phyloP scores from a whole-genome alignment of 1,140 invertebrate genomes.

The Vollenhovia emeryi region DNA sequence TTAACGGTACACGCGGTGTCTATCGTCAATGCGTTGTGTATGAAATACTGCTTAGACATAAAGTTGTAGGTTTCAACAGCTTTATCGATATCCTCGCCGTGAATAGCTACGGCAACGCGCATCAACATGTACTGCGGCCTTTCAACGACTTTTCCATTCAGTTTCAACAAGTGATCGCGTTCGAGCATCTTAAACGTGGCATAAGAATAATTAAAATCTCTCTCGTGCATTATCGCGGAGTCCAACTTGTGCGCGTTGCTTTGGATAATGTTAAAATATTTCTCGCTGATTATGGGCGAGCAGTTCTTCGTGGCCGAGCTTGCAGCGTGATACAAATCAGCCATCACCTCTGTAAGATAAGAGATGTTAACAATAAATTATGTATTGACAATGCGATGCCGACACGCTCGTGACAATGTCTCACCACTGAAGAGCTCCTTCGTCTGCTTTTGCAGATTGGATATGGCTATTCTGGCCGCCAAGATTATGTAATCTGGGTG shows the following conservation, averaged over 20 bases:
- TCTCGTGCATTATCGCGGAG: slow-evolving; percentile 97
- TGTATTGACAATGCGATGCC: neutral
- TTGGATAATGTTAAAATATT: slow-evolving; percentile 93
- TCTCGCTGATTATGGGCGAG: slow-evolving; percentile 94
- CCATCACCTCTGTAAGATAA: slow-evolving; percentile 92
- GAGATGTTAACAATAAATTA: neutral
- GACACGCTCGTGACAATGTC: neutral
- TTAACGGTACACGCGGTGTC: slow-evolving; percentile 96
- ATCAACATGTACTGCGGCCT: slow-evolving; percentile 99
- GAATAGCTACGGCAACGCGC: slow-evolving; percentile 98
- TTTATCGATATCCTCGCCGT: slow-evolving; percentile 96
- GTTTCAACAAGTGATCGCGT: slow-evolving; percentile 96
- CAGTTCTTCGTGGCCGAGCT: slow-evolving; percentile 90
- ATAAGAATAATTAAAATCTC: slow-evolving; percentile 99
- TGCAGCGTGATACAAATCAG: slow-evolving; percentile 92
- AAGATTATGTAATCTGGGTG: slow-evolving; percentile 98
- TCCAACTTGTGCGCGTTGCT: slow-evolving; percentile 95
- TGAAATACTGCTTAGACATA: slow-evolving; percentile 98
- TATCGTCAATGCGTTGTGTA: slow-evolving; percentile 98
- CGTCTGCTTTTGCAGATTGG: slow-evolving; percentile 99
- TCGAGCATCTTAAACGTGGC: slow-evolving; percentile 99
- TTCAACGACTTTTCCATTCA: slow-evolving; percentile 97
- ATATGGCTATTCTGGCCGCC: slow-evolving; percentile 97
- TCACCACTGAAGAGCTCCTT: slow-evolving; percentile 95
- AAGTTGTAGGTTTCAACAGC: slow-evolving; percentile 99